Evolutionary conservation across 2,113 vertebrate genomes (phyloP).

Genomic region (Sinocyclocheilus anshuiensis): DNA sequence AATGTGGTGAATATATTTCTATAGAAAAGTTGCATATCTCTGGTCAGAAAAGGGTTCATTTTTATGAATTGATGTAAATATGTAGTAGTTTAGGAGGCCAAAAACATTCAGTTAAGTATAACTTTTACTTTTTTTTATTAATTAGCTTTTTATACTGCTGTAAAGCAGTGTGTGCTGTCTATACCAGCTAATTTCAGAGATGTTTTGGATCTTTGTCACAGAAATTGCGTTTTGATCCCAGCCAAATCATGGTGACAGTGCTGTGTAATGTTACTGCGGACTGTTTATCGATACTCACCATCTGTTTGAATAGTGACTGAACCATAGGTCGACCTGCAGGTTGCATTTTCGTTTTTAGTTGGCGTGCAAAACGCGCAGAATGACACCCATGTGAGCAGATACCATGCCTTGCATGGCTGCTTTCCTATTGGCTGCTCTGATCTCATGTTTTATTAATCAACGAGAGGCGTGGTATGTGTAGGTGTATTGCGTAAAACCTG

Average conservation of each 20-base stretch:
- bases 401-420: slow-evolving; percentile 81
- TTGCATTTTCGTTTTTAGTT: slow-evolving; percentile 43
- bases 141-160: too few species aligned
- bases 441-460: slow-evolving; percentile 71
- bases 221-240: background rate
- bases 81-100: too few species aligned
- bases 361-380: slow-evolving; percentile 73
- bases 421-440: slow-evolving; percentile 70
- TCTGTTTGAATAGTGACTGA: background rate
- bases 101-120: too few species aligned
- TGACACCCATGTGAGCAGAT: slow-evolving; percentile 82
- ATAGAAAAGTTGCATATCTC: too few species aligned
- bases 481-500: slow-evolving; percentile 37
- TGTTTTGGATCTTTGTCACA: too few species aligned
- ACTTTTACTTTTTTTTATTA: too few species aligned
- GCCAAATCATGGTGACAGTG: too few species aligned
- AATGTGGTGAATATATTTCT: too few species aligned
- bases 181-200: too few species aligned
- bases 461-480: slow-evolving; percentile 12
- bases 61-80: too few species aligned
- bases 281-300: background rate
- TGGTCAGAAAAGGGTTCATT: too few species aligned
- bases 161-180: too few species aligned
- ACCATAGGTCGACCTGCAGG: slow-evolving; percentile 23
- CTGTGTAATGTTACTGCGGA: background rate